These are phyloP conservation scores for Phymatocera aterrima DNA, from an alignment of 2,888 invertebrate genomes.

Conservation along the genomic window DNA sequence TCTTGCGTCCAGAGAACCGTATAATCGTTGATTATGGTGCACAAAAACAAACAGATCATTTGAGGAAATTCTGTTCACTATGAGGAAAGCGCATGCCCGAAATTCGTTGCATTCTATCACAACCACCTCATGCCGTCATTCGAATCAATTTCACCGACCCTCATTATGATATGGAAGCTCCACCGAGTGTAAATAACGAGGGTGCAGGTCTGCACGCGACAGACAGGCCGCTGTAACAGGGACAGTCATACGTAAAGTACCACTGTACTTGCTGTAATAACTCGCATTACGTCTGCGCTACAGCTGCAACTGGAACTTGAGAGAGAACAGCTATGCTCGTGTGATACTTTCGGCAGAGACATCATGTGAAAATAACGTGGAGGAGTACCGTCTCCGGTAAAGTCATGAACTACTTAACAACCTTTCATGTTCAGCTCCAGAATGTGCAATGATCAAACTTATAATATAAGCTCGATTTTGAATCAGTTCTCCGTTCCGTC, in stretches of 20 bases:
- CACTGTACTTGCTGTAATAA: constrained; percentile 50
- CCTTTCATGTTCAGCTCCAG: neutral
- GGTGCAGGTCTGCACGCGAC: constrained; percentile 61
- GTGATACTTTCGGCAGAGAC: neutral
- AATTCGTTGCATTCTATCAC: neutral
- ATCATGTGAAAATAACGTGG: constrained; percentile 20
- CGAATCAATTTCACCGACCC: constrained; percentile 39
- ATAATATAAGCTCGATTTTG: neutral
- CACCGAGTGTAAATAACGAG: constrained; percentile 63
- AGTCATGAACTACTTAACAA: neutral
- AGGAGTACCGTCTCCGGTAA: neutral
- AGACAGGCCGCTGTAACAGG: constrained; percentile 62
- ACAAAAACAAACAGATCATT: neutral
- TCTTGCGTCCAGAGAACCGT: neutral
- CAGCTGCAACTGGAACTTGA: neutral
- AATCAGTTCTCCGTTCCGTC: neutral
- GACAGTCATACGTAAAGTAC: constrained; percentile 55
- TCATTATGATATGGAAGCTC: constrained; percentile 54
- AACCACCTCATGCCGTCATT: neutral
- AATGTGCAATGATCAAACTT: neutral
- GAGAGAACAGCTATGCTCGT: neutral
- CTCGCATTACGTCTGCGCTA: constrained; percentile 10
- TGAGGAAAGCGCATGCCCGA: too few relatives aligned
- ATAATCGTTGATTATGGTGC: neutral
- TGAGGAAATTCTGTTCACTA: neutral